phyloP scores from a whole-genome alignment of 1,140 invertebrate genomes.

The Medauroidea extradentata region DNA sequence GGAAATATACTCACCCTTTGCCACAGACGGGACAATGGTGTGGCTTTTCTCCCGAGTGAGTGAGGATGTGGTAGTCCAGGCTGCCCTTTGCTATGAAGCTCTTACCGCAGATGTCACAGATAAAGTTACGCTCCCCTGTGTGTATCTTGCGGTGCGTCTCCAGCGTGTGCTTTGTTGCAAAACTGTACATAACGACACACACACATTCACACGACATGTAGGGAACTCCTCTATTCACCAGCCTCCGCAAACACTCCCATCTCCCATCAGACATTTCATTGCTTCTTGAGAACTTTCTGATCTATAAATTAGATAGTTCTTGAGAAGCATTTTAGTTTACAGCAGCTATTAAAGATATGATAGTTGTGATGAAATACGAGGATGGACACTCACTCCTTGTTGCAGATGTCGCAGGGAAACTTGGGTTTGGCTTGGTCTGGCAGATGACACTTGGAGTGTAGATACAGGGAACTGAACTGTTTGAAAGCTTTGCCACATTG shows the following conservation, averaged over 20 bases:
- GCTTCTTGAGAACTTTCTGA: too few relatives aligned
- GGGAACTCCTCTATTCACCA: too few relatives aligned
- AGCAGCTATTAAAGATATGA: background rate
- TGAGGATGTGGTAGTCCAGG: conserved; percentile 14
- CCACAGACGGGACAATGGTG: conserved; percentile 14
- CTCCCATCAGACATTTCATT: too few relatives aligned
- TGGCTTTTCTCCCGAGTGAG: conserved; percentile 12
- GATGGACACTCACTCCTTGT: conserved; percentile 13
- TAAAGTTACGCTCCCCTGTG: conserved; percentile 32
- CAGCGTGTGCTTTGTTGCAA: conserved; percentile 22
- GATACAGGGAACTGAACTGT: conserved; percentile 30
- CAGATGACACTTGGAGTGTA: conserved; percentile 31
- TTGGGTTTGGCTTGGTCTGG: conserved; percentile 29
- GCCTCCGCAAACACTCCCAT: background rate
- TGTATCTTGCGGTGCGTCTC: conserved; percentile 33
- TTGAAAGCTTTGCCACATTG: conserved; percentile 36
- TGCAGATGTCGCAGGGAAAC: conserved; percentile 16
- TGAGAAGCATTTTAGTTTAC: background rate
- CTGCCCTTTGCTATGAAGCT: conserved; percentile 33
- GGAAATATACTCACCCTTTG: conserved; percentile 13
- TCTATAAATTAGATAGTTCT: too few relatives aligned
- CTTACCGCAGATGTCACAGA: conserved; percentile 38
- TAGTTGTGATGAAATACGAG: background rate
- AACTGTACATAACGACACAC: conserved; percentile 9
- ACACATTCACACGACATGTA: too few relatives aligned